phyloP scores from a whole-genome alignment of 2,888 invertebrate species.

The Polietes domitor region DNA sequence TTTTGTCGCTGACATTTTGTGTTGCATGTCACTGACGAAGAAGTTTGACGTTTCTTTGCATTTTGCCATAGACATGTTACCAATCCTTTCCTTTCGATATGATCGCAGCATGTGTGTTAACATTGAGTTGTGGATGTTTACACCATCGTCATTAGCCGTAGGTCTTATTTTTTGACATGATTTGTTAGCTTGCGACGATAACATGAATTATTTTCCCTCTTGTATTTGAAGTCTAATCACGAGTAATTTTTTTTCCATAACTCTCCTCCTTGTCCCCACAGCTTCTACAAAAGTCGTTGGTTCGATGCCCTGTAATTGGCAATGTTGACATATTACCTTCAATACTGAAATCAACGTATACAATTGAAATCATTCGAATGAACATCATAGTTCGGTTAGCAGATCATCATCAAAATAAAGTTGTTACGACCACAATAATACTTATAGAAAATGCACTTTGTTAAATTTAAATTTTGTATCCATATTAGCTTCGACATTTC shows the following conservation, averaged over 20 bases:
- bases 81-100: not conserved
- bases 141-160: not conserved
- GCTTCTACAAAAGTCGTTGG: too few relatives aligned
- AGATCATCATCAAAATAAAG: too few relatives aligned
- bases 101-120: conserved; percentile 1
- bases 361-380: too few relatives aligned
- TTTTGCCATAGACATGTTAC: not conserved
- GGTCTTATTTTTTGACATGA: not conserved
- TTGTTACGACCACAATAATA: too few relatives aligned
- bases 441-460: too few relatives aligned
- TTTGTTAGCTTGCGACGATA: not conserved
- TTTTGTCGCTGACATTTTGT: not conserved
- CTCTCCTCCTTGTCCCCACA: too few relatives aligned
- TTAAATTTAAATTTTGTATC: too few relatives aligned
- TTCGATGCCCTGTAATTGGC: too few relatives aligned
- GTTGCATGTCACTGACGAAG: conserved; percentile 3
- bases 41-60: not conserved
- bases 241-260: not conserved
- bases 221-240: not conserved
- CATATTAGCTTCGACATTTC: too few relatives aligned
- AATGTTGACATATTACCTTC: too few relatives aligned
- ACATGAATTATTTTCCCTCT: conserved; percentile 2
- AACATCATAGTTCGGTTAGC: too few relatives aligned
- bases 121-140: conserved; percentile 1
- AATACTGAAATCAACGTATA: too few relatives aligned